phyloP scores from a whole-genome alignment of 2,797 vertebrate species.

The Triplophysa bombifrons region DNA sequence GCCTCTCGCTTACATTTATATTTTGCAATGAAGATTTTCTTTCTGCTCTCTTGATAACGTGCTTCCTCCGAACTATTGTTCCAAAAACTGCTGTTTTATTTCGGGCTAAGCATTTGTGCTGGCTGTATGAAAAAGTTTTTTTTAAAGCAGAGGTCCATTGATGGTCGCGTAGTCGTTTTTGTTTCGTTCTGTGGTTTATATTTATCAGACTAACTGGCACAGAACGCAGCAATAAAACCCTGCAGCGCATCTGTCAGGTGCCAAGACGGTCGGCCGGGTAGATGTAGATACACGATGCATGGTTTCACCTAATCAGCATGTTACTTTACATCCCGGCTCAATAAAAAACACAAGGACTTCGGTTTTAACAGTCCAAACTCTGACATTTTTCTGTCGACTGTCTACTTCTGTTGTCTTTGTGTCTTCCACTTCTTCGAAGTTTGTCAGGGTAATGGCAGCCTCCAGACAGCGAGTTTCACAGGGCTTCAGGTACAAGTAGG shows the following conservation, averaged over 20 bases:
- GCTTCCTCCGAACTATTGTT: neutral
- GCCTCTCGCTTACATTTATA: neutral
- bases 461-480: neutral
- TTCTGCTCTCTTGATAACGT: neutral
- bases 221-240: conserved; percentile 18
- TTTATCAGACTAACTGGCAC: conserved; percentile 38
- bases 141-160: conserved; percentile 40
- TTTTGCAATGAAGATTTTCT: neutral
- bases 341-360: neutral
- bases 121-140: conserved; percentile 31
- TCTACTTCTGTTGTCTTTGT: neutral
- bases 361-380: neutral
- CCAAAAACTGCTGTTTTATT: conserved; percentile 14
- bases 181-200: conserved; percentile 24
- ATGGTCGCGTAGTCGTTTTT: conserved; percentile 17
- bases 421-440: neutral
- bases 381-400: conserved; percentile 1
- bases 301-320: conserved; percentile 24
- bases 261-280: conserved; percentile 9
- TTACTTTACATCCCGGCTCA: neutral
- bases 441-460: neutral
- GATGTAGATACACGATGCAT: conserved; percentile 1
- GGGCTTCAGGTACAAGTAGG: conserved; percentile 12
- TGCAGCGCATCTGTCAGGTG: conserved; percentile 29
- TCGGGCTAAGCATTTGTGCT: neutral